phyloP scores from a whole-genome alignment of 1,140 invertebrate species.

The Neodiprion virginianus region DNA sequence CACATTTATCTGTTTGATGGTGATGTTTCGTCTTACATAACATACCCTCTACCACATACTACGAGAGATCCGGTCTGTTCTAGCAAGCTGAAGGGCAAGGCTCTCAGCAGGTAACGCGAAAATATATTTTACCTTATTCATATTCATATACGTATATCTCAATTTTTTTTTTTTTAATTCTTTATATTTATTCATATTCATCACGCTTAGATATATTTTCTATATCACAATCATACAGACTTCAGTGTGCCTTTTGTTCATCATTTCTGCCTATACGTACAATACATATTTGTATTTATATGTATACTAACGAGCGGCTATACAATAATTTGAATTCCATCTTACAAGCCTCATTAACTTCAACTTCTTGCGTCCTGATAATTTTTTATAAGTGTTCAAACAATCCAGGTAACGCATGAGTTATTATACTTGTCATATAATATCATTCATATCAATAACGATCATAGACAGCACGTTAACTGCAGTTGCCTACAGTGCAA shows the following conservation, averaged over 20 bases:
- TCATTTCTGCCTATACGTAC: conserved; percentile 5
- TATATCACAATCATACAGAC: not conserved
- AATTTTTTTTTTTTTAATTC: conserved; percentile 20
- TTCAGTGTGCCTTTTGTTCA: not conserved
- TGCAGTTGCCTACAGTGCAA: no score
- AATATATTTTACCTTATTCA: conserved; percentile 50
- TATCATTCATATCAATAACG: not conserved
- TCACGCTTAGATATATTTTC: conserved; percentile 14
- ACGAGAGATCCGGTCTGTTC: conserved; percentile 66
- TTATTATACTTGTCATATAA: not conserved
- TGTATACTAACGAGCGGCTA: conserved; percentile 3
- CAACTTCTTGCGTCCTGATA: no score
- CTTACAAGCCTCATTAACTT: no score
- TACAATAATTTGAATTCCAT: not conserved
- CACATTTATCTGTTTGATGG: conserved; percentile 10
- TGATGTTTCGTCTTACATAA: conserved; percentile 38
- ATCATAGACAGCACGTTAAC: no score
- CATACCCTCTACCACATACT: conserved; percentile 55
- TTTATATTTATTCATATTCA: not conserved
- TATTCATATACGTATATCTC: conserved; percentile 23
- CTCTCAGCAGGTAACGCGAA: conserved; percentile 77
- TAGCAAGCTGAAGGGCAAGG: conserved; percentile 83
- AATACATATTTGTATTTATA: conserved; percentile 12
- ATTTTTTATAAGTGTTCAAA: not conserved
- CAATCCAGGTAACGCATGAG: not conserved